Base-by-base conservation (phyloP, 2,888 invertebrate species). In the Euphydryas editha region DNA sequence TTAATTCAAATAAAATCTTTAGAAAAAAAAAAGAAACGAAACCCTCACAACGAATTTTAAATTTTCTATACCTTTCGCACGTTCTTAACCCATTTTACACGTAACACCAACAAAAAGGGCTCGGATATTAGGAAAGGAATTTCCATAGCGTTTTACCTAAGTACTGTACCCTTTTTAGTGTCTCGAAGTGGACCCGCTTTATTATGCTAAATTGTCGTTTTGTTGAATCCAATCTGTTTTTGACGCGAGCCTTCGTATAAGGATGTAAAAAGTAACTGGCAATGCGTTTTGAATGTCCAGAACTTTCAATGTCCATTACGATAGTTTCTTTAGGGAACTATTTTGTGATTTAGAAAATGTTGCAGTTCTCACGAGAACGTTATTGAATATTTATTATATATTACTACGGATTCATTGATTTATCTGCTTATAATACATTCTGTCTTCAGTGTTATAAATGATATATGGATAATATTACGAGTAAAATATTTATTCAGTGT, bases 121-220 rank as follows among this genome's bases (percentile, higher is more conserved):
- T 69, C 61, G 76, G 76, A 80, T 78, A 82, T 81, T 80, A 82
- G 74, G 78, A 51, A 69, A 78, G 67, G 73, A 78, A 85, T 85
- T 85, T 83, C 80, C 84, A 84, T 81, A 54, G 64, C 79, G 70
- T 78, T 73, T 77, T 75, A 76, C 76, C 76, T 81, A 79, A 64
- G 64, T 64, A 76, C 73, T 80, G 63, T 58, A 67, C 78, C 78
- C 79, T 78, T 81, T 84, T 81, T 74, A 76, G 71, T 69, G 74
- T 72, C 68, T 72, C 62, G 72, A 73, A 81, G 78, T 79, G 81
- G 76, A 67, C 47, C 17, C 71, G 57, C 76, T 77, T 79, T 80
- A 81, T 80, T 83, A 81, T 80, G 79, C 78, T 78, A 76, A 76
- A 78, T 81, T 72, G 15, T 24, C 51, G 51, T 51, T 51, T 51